Base-by-base conservation (phyloP, 2,888 invertebrate species). In the Colletes collaris region DNA sequence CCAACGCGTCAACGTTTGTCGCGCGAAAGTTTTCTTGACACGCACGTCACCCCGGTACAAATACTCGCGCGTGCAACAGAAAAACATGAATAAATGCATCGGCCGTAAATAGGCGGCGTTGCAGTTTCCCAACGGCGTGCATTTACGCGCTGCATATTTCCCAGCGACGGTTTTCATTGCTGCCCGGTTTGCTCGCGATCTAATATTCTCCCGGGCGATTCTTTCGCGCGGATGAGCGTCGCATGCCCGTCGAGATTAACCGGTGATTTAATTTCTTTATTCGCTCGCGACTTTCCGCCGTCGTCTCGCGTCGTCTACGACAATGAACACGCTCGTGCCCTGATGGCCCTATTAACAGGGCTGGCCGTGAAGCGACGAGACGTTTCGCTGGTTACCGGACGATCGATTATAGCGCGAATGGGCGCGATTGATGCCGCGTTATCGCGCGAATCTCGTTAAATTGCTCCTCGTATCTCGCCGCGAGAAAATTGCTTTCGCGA, bases 261-360 rank as follows among this genome's bases (percentile, higher is more conserved):
- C 64, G 8, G 62, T 73, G 81, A 82, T 82, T 82, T 76, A 79
- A 82, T 82, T 79, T 82, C 81, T 82, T 79, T 76, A 73, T 79
- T 73, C 27, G 27, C 27, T 27, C 27, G 27, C 27, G 27, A 27
- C 27, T 27, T 27, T 52, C 59, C 73, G 5, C 52, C 40, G 13
- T 35, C 59, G 50, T 19, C 53, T 13, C 63, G n/a, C 53, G 13
- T 50, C 55, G 60, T 60, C 60, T 59, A n/a, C 37, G 16, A 37
- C 63, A 37, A 68, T 59, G 59, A 76, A 72, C 52, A 60, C 56
- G 58, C 49, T 46, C 44, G 52, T 10, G 27, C 4, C 27, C 10
- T 52, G 44, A 55, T 66, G 40, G 55, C 27, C 50, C 40, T 49
- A 44, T 72, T 52, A 16, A 10, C 44, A 16, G 40, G n/a, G 40